Percentiles rank a stretch among this genome's conserved stretches.
Conservation (phyloP, 2,888 invertebrate species). For the Clusia tigrina region DNA sequence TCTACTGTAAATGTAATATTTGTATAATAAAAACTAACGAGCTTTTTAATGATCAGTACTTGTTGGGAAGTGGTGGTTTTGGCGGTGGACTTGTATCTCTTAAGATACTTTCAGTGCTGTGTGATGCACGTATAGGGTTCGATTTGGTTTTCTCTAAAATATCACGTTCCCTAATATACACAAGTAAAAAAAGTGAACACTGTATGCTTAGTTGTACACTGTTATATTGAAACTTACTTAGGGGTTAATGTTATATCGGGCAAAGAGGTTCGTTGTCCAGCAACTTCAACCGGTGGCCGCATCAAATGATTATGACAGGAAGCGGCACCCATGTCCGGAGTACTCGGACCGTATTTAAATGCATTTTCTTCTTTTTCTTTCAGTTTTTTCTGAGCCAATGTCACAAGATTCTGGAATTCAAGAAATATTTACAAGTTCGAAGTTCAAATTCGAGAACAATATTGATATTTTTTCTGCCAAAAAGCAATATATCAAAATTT, state of each 20-base stretch:
- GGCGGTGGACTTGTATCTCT: conserved; percentile 80
- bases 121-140: conserved; percentile 76
- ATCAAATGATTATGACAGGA: conserved; percentile 50
- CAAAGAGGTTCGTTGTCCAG: conserved; percentile 73
- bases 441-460: background rate
- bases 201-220: too few relatives aligned
- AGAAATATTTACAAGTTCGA: background rate
- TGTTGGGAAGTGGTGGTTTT: conserved; percentile 86
- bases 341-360: conserved; percentile 50
- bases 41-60: conserved; percentile 64
- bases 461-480: background rate
- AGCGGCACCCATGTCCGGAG: conserved; percentile 39
- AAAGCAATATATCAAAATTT: background rate
- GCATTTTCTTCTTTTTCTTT: conserved; percentile 67
- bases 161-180: conserved; percentile 58
- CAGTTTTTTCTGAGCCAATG: conserved; percentile 84
- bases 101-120: conserved; percentile 83
- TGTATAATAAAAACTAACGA: background rate
- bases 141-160: conserved; percentile 65
- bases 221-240: conserved; percentile 74
- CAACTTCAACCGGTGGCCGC: conserved; percentile 63
- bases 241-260: conserved; percentile 86
- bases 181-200: background rate
- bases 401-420: conserved; percentile 72
- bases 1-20: conserved; percentile 32